Base-by-base conservation (phyloP, 2,797 vertebrate species). In the Siniperca undulata region DNA sequence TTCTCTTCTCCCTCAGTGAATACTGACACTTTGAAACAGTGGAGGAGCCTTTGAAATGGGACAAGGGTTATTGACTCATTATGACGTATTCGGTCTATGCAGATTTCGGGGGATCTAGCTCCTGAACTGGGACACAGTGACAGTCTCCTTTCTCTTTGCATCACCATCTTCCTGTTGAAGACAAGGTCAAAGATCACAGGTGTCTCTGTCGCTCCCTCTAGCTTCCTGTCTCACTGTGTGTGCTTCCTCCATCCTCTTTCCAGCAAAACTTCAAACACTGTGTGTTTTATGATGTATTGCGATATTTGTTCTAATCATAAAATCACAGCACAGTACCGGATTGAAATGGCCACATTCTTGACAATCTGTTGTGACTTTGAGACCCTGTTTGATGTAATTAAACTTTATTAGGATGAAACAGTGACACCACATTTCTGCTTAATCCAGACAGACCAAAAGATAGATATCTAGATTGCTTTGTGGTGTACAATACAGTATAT, bases 171-270 rank as follows among this genome's bases (percentile, higher is more conserved):
- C 94, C 95, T 95, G 95, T 93, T 71, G 70, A 83, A 90, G 84
- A 92, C 72, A 78, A 93, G 93, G 95, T 94, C 94, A 95, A 90
- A 95, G 94, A 90, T 95, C 94, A 93, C 94, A 95, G 93, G 95
- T 96, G 95, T 93, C 93, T 84, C 84, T 92, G 85, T 91, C 56
- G 73, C 88, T 92, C 79, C 70, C 86, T 91, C 86, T 50, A 88
- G 84, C 89, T 95, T 96, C 95, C 95, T 95, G 94, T 91, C 87
- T 86, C 75, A 44, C 69, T 83, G 82, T 87, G 68, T 93, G 72
- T 80, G 83, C 91, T 94, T 95, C 91, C 94, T 92, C 83, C 80
- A 83, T 93, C 82, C 91, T 93, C 88, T 92, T 93, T 93, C 80
- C 78, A 89, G 83, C 68, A 91, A 93, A 92, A 84, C 56, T 10